phyloP scores from a whole-genome alignment of 1,140 invertebrate genomes.

The Littorina saxatilis region DNA sequence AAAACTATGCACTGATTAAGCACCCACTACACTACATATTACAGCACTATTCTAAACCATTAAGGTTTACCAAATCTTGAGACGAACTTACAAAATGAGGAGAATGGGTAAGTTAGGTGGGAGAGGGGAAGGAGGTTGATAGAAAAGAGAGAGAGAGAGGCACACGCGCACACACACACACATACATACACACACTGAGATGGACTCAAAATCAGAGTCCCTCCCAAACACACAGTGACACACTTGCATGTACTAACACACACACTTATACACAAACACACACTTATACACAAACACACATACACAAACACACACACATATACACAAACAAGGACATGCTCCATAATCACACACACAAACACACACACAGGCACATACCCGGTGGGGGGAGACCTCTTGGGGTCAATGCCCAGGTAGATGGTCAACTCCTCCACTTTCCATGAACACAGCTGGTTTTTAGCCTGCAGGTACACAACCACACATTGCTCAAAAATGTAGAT shows the following conservation, averaged over 20 bases:
- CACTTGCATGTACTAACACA: background rate
- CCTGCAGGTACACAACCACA: background rate
- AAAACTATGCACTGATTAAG: too few species aligned
- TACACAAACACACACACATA: background rate
- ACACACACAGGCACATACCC: conserved; percentile 37
- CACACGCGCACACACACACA: background rate
- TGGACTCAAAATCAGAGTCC: background rate
- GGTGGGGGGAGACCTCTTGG: conserved; percentile 41
- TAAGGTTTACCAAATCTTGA: too few species aligned
- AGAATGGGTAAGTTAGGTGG: too few species aligned
- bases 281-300: background rate
- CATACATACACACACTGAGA: background rate
- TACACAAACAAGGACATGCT: too few species aligned
- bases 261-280: background rate
- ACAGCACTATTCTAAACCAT: too few species aligned
- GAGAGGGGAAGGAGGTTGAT: too few species aligned
- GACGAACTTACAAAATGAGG: too few species aligned
- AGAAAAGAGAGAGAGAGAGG: too few species aligned
- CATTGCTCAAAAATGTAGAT: too few species aligned
- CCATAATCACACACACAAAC: too few species aligned
- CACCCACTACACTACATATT: too few species aligned
- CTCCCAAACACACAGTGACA: background rate
- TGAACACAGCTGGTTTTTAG: conserved; percentile 35
- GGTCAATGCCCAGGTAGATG: conserved; percentile 56
- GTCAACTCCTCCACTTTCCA: conserved; percentile 57